These are phyloP conservation scores for Megaceryle alcyon DNA, from an alignment of 2,797 vertebrate genomes.

Conservation along the genomic window DNA sequence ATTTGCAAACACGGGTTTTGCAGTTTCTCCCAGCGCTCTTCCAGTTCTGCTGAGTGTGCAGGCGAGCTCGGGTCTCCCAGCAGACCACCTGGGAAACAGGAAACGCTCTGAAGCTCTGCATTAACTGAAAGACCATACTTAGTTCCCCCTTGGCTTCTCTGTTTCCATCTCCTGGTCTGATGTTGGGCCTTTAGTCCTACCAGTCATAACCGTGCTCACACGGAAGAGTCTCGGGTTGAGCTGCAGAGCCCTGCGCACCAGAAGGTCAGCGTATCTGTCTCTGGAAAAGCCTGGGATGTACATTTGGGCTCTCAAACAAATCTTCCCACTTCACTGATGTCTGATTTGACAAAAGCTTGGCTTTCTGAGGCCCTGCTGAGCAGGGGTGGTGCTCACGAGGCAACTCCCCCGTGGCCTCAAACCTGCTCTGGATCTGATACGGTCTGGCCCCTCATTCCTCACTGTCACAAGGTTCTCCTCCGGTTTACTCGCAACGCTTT, in stretches of 20 bases:
- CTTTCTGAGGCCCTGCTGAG: background rate
- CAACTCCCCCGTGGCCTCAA: background rate
- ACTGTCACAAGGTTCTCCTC: background rate
- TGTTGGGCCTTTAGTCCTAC: background rate
- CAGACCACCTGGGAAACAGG: slow-evolving; percentile 64
- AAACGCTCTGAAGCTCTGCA: slow-evolving; percentile 17
- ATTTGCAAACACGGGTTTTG: background rate
- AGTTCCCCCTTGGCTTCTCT: slow-evolving; percentile 33
- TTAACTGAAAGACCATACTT: slow-evolving; percentile 40
- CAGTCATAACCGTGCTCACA: background rate
- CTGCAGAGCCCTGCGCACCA: background rate
- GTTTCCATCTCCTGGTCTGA: slow-evolving; percentile 30
- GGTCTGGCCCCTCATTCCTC: rapidly evolving
- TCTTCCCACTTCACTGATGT: background rate
- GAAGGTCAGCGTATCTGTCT: background rate
- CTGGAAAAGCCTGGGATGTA: background rate
- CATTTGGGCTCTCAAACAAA: background rate
- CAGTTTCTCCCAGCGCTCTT: background rate
- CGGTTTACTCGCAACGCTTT: background rate
- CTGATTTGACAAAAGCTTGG: background rate
- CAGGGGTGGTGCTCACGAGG: background rate
- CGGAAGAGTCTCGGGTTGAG: background rate
- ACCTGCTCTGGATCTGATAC: background rate
- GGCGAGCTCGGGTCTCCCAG: background rate
- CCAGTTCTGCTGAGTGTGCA: slow-evolving; percentile 41